phyloP scores from a whole-genome alignment of 2,797 vertebrate genomes.

The Micrastur ruficollis region DNA sequence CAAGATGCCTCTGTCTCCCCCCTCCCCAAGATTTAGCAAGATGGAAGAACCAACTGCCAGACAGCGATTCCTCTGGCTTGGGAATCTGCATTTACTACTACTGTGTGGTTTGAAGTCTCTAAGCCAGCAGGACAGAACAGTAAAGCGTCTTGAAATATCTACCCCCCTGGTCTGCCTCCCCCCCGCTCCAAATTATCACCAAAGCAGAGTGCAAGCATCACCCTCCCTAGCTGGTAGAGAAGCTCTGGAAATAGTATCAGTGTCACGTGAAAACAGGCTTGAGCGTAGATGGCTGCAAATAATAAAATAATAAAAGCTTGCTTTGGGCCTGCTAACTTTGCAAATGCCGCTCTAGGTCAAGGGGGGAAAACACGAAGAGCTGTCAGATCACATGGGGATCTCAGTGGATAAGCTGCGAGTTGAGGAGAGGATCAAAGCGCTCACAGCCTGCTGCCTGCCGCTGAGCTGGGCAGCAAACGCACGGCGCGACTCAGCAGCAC shows the following conservation, averaged over 20 bases:
- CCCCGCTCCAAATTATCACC: not conserved
- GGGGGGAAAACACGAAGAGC: not conserved
- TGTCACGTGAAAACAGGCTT: not conserved
- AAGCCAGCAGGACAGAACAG: not conserved
- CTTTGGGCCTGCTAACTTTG: not conserved
- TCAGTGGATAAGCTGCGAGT: not conserved
- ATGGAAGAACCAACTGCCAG: not conserved
- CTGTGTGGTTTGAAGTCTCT: not conserved
- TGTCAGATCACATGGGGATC: not conserved
- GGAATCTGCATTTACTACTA: not conserved
- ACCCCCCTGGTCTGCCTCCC: not conserved
- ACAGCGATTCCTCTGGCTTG: not conserved
- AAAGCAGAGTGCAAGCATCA: not conserved
- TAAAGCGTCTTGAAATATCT: not conserved
- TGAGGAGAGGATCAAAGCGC: not conserved
- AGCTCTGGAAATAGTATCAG: not conserved
- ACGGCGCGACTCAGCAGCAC: not conserved
- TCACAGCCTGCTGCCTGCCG: accelerated
- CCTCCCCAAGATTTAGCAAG: not conserved
- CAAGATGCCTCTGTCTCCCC: not conserved
- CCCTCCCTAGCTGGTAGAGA: not conserved
- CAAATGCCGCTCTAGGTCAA: not conserved
- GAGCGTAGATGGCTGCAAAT: not conserved
- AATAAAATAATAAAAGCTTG: not conserved
- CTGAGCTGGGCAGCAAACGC: not conserved